phyloP scores from a whole-genome alignment of 2,888 invertebrate genomes.

The Ceraclea dissimilis region DNA sequence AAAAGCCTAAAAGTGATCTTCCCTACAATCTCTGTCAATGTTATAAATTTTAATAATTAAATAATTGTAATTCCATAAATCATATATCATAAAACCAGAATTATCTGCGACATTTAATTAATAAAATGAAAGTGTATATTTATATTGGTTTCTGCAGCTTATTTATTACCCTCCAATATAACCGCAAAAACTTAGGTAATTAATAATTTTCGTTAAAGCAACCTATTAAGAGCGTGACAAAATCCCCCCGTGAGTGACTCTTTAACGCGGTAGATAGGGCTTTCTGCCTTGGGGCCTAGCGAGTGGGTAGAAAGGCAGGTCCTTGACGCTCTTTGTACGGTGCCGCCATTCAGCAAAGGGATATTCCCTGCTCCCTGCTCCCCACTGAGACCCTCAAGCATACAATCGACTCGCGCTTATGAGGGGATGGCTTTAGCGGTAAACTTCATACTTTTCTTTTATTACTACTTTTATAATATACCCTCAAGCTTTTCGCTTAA shows the following conservation, averaged over 20 bases:
- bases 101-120: neutral
- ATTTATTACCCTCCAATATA: constrained; percentile 2
- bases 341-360: neutral
- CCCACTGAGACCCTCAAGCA: neutral
- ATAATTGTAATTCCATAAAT: neutral
- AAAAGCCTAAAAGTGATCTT: no score
- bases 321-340: neutral
- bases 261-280: neutral
- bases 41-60: neutral
- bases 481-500: neutral
- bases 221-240: neutral
- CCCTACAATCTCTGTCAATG: no score
- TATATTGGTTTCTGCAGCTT: neutral
- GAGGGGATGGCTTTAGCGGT: neutral
- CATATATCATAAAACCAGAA: neutral
- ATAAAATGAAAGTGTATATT: neutral
- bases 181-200: neutral
- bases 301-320: no score
- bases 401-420: neutral
- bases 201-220: neutral
- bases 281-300: neutral
- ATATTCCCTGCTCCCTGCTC: neutral
- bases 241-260: neutral
- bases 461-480: neutral
- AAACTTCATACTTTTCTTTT: neutral